Conservation (phyloP, 2,113 vertebrate species). For the Clinocottus analis region DNA sequence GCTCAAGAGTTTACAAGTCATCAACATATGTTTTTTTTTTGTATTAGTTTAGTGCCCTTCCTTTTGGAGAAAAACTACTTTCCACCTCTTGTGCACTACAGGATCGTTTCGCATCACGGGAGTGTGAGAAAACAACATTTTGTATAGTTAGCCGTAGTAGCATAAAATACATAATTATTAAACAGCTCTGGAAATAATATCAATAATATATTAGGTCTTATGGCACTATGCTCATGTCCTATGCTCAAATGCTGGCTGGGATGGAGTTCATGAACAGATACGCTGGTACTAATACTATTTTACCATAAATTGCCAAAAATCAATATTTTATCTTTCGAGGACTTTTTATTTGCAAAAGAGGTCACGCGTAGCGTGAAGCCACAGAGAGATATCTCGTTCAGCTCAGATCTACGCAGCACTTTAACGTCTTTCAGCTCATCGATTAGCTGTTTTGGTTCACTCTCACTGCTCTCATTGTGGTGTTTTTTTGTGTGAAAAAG, state of each 20-base stretch:
- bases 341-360: background rate
- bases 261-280: background rate
- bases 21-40: no score
- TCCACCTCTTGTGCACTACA: background rate
- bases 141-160: no score
- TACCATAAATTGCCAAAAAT: background rate
- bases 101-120: no score
- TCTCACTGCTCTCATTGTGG: background rate
- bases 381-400: background rate
- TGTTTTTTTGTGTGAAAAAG: background rate
- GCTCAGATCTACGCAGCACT: background rate
- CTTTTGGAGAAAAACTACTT: background rate
- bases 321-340: background rate
- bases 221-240: background rate
- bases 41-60: background rate
- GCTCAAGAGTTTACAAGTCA: conserved; percentile 12
- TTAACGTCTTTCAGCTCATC: background rate
- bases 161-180: no score
- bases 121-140: no score
- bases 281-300: background rate
- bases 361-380: background rate
- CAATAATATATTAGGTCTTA: background rate
- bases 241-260: background rate
- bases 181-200: conserved; percentile 27
- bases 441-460: background rate